Percentiles rank a stretch among this genome's conserved stretches.
phyloP scores from a whole-genome alignment of 2,888 invertebrate species.

The Drosophila putrida region DNA sequence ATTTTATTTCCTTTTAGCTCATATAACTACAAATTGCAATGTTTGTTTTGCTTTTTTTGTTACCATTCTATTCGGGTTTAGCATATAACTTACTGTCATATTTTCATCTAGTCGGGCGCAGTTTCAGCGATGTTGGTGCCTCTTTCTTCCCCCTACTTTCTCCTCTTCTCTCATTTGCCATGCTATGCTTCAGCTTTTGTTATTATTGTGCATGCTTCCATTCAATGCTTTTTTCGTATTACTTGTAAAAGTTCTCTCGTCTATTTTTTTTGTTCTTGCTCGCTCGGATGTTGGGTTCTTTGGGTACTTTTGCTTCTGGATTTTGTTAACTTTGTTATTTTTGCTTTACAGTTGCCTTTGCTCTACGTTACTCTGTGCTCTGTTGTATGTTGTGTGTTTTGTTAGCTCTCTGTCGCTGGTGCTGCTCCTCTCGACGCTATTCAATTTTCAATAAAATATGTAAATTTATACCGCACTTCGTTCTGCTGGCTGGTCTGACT shows the following conservation, averaged over 20 bases:
- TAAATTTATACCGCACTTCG: conserved; percentile 79
- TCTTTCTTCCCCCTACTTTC: neutral
- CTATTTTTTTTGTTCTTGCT: conserved; percentile 46
- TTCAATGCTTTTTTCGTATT: conserved; percentile 70
- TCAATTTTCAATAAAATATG: conserved; percentile 82
- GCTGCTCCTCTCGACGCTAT: conserved; percentile 53
- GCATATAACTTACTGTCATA: conserved; percentile 79
- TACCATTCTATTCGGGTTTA: conserved; percentile 40
- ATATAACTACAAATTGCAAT: conserved; percentile 60
- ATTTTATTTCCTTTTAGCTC: conserved; percentile 31
- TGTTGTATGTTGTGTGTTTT: conserved; percentile 15
- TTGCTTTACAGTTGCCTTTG: conserved; percentile 66
- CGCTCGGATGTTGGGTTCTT: conserved; percentile 43
- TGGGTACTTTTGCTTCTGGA: conserved; percentile 70
- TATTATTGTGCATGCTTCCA: conserved; percentile 69
- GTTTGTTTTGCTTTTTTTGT: conserved; percentile 41
- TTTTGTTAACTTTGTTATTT: conserved; percentile 79
- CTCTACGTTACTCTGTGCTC: conserved; percentile 36
- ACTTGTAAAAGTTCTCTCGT: conserved; percentile 56
- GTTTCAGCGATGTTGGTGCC: neutral
- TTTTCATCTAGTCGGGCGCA: conserved; percentile 64
- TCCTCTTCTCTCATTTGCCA: conserved; percentile 31
- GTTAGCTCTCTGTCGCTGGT: conserved; percentile 18
- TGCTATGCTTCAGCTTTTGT: conserved; percentile 57
- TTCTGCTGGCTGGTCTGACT: conserved; percentile 48